A percentile compares a stretch with the other conserved stretches of the same genome.
These are phyloP conservation scores for Megalonaias nervosa DNA, from an alignment of 1,140 invertebrate species.

Conservation along the genomic window DNA sequence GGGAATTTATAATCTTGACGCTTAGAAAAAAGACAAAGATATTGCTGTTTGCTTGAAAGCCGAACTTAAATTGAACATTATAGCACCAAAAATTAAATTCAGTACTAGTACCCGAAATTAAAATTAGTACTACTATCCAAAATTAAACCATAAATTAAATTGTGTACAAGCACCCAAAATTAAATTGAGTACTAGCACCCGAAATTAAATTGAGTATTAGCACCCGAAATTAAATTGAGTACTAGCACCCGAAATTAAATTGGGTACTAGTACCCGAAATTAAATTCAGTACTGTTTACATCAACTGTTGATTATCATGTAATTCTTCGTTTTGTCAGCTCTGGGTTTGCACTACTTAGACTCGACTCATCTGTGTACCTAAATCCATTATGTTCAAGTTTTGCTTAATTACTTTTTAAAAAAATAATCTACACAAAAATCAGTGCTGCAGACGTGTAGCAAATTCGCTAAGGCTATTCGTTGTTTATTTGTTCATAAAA, in stretches of 20 bases:
- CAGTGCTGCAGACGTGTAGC: no score
- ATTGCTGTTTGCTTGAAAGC: background rate
- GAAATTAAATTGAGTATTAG: background rate
- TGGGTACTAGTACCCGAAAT: background rate
- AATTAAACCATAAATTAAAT: background rate
- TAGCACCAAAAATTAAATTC: no score
- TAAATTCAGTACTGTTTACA: background rate
- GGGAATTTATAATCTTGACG: background rate
- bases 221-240: background rate
- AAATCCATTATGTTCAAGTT: no score
- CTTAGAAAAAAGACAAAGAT: background rate
- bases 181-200: background rate
- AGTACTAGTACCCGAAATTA: background rate
- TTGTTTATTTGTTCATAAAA: no score
- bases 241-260: background rate
- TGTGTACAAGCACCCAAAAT: background rate
- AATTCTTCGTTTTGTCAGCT: no score
- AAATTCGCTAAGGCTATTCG: no score
- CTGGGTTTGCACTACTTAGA: no score
- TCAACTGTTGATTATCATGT: background rate
- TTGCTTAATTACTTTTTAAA: no score
- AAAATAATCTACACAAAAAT: no score
- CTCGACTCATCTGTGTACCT: no score
- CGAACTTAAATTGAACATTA: background rate
- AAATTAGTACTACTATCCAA: background rate